Conservation (phyloP, 2,888 invertebrate genomes). For the Aethes cnicana region DNA sequence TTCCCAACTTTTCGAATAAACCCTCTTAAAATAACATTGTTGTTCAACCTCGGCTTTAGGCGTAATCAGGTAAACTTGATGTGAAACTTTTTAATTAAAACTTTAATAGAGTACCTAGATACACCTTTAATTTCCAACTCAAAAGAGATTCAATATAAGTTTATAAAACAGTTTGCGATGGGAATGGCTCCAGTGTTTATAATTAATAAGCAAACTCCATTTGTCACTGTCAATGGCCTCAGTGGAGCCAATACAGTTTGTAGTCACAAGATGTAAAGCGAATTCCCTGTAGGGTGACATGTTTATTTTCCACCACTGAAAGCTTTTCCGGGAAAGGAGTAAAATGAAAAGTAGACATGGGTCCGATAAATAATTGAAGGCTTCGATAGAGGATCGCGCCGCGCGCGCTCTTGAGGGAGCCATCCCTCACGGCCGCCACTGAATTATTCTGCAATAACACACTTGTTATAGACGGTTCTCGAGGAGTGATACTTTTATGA, state of each 20-base stretch:
- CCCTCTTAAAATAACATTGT: too few species aligned
- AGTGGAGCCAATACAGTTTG: slow-evolving; percentile 56
- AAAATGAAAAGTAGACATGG: slow-evolving; percentile 81
- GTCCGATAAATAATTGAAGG: slow-evolving; percentile 83
- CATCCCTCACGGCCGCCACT: slow-evolving; percentile 75
- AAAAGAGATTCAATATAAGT: slow-evolving; percentile 20
- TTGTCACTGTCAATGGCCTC: slow-evolving; percentile 54
- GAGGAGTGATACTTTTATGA: slow-evolving; percentile 81
- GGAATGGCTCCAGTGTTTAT: slow-evolving; percentile 39
- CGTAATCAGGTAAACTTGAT: neutral
- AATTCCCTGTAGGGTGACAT: slow-evolving; percentile 70
- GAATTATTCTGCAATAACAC: slow-evolving; percentile 82
- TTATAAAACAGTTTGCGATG: slow-evolving; percentile 18
- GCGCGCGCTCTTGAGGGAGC: slow-evolving; percentile 71
- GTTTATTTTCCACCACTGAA: slow-evolving; percentile 68
- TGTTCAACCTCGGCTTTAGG: neutral
- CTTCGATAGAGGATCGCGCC: slow-evolving; percentile 73
- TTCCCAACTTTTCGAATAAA: too few species aligned
- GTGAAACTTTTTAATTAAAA: slow-evolving; percentile 1
- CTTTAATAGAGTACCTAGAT: too few species aligned
- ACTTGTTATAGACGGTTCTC: slow-evolving; percentile 81
- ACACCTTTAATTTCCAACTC: slow-evolving; percentile 19
- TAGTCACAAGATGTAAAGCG: slow-evolving; percentile 59
- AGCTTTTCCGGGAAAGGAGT: slow-evolving; percentile 72
- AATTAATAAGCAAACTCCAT: slow-evolving; percentile 52